Evolutionary conservation across 2,888 invertebrate species (phyloP).

Genomic region (Blastobasis adustella): DNA sequence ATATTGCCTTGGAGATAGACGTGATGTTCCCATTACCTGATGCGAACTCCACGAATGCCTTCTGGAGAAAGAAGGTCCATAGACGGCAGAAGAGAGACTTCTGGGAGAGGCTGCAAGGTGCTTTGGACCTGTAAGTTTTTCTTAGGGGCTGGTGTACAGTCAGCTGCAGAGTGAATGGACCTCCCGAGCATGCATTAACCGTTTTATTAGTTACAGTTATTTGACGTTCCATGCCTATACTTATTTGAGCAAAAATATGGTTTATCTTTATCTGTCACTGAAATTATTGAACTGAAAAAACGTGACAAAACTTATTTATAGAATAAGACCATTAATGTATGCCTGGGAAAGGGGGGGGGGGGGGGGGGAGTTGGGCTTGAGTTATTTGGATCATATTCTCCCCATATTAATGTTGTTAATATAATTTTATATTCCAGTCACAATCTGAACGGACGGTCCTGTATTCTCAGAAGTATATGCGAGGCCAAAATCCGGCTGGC

Average conservation of each 20-base stretch:
- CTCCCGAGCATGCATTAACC: too few species aligned
- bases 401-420: not conserved
- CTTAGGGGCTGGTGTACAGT: not conserved
- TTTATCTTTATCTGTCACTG: too few species aligned
- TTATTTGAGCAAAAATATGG: too few species aligned
- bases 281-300: too few species aligned
- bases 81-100: conserved; percentile 70
- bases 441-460: conserved; percentile 76
- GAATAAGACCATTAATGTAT: too few species aligned
- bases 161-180: too few species aligned
- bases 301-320: too few species aligned
- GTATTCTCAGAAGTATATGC: conserved; percentile 80
- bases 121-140: conserved; percentile 54
- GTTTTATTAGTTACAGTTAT: too few species aligned
- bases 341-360: too few species aligned
- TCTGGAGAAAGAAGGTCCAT: conserved; percentile 43
- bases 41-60: conserved; percentile 41
- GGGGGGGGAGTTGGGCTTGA: too few species aligned
- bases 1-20: conserved; percentile 73
- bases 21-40: conserved; percentile 72
- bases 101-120: conserved; percentile 57
- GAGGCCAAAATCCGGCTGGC: conserved; percentile 76
- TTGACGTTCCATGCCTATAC: too few species aligned
- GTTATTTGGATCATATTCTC: not conserved
- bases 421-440: conserved; percentile 56